These are phyloP conservation scores for Macrobrachium rosenbergii DNA, from an alignment of 1,140 invertebrate species.

Conservation along the genomic window DNA sequence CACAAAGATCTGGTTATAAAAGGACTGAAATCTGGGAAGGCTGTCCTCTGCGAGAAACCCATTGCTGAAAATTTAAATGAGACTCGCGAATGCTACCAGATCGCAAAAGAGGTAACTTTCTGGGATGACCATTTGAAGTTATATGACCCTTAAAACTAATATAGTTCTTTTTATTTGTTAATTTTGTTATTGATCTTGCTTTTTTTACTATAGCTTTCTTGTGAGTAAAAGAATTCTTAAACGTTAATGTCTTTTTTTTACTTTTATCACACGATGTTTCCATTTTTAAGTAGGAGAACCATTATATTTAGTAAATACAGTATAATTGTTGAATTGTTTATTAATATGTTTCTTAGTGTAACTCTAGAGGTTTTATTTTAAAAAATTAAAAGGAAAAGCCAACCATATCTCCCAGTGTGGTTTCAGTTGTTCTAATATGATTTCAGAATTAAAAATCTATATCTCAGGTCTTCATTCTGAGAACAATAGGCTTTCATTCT, in stretches of 20 bases:
- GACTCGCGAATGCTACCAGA: constrained; percentile 75
- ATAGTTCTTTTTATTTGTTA: background rate
- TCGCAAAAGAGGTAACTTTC: constrained; percentile 73
- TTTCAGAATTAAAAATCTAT: no score
- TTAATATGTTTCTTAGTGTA: no score
- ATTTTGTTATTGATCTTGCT: background rate
- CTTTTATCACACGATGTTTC: no score
- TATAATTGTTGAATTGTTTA: no score
- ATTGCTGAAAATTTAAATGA: constrained; percentile 75
- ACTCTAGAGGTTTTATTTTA: no score
- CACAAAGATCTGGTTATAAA: constrained; percentile 76
- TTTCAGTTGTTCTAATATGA: no score
- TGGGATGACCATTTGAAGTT: background rate
- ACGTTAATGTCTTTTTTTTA: no score
- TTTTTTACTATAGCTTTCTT: background rate
- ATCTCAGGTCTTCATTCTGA: no score
- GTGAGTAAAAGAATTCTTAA: background rate
- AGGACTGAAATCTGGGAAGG: constrained; percentile 76
- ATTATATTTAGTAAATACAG: no score
- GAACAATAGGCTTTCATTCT: no score
- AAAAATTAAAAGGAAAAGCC: background rate
- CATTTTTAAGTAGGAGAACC: no score
- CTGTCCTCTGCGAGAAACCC: constrained; percentile 82
- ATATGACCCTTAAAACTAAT: background rate
- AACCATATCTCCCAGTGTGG: no score